A percentile compares a stretch with the other conserved stretches of the same genome.
Evolutionary conservation across 2,888 invertebrate species (phyloP).

Genomic region (Thera britannica): DNA sequence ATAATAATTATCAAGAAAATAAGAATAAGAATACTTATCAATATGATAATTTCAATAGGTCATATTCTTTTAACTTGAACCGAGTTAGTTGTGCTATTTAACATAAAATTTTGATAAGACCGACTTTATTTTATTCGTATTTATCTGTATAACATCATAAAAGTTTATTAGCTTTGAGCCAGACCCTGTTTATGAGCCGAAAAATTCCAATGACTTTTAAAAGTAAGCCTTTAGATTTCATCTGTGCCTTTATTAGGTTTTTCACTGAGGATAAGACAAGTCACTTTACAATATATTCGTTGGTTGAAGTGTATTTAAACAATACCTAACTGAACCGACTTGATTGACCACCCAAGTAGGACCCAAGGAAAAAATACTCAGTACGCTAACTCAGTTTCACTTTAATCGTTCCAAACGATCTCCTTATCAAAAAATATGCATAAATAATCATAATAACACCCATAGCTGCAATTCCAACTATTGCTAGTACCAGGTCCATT

Average conservation of each 20-base stretch:
- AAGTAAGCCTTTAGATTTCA: constrained; percentile 7
- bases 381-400: not conserved
- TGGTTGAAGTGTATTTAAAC: too few relatives aligned
- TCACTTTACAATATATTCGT: not conserved
- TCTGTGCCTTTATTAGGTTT: not conserved
- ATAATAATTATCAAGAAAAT: too few relatives aligned
- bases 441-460: not conserved
- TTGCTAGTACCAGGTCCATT: constrained; percentile 38
- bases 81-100: constrained; percentile 14
- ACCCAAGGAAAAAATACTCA: too few relatives aligned
- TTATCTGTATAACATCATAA: constrained; percentile 46
- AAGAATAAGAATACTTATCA: too few relatives aligned
- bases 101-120: constrained; percentile 49
- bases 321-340: not conserved
- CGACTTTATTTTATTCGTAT: constrained; percentile 46
- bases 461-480: not conserved
- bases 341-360: too few relatives aligned
- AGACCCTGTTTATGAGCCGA: constrained; percentile 11
- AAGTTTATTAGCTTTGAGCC: constrained; percentile 34
- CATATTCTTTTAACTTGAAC: constrained; percentile 11
- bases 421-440: not conserved
- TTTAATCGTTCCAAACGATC: not conserved
- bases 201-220: constrained; percentile 20
- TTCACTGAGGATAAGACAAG: not conserved
- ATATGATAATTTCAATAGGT: too few relatives aligned